Percentiles rank a stretch among this genome's conserved stretches.
These are phyloP conservation scores for Melanotaenia pygmaea DNA, from an alignment of 2,797 vertebrate species.

Conservation along the genomic window DNA sequence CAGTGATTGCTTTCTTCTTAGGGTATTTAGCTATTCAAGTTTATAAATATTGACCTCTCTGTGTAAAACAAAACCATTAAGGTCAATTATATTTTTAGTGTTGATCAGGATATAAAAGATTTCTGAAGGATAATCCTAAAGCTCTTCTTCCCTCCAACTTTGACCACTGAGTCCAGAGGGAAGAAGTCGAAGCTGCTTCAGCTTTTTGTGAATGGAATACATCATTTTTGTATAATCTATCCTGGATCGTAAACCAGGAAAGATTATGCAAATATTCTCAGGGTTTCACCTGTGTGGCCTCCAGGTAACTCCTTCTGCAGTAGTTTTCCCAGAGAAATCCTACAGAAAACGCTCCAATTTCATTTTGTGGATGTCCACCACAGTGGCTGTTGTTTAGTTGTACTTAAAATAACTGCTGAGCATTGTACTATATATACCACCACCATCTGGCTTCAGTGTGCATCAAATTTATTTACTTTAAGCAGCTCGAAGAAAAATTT, in stretches of 20 bases:
- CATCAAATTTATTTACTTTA: too few relatives aligned
- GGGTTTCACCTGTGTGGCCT: too few relatives aligned
- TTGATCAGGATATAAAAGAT: background rate
- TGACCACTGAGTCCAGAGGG: background rate
- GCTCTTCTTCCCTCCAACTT: background rate
- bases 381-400: too few relatives aligned
- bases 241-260: background rate
- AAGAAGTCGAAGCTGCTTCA: too few relatives aligned
- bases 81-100: background rate
- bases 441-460: too few relatives aligned
- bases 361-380: too few relatives aligned
- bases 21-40: background rate
- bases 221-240: background rate
- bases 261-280: background rate
- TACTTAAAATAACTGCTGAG: too few relatives aligned
- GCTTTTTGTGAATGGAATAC: too few relatives aligned
- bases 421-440: too few relatives aligned
- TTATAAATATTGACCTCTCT: background rate
- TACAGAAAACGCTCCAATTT: too few relatives aligned
- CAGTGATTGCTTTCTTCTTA: background rate
- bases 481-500: background rate
- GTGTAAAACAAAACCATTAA: background rate
- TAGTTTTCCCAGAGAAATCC: background rate
- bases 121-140: background rate
- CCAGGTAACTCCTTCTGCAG: too few relatives aligned